Base-by-base conservation (phyloP, 2,888 invertebrate species). In the Trichopoda pennipes region DNA sequence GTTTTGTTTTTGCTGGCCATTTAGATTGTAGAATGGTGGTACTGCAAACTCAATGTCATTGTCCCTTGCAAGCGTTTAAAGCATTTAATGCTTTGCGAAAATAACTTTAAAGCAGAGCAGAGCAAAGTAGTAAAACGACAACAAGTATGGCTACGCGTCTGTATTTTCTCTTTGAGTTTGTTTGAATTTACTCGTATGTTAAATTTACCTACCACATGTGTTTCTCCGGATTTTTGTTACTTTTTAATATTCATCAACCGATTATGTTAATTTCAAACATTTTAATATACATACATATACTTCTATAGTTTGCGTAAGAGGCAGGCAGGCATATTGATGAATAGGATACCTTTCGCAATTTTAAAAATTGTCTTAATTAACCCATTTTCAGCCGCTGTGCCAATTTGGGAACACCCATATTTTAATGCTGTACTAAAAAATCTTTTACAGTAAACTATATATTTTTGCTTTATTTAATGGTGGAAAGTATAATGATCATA, bases 201-300 rank as follows among this genome's bases (percentile, higher is more conserved):
- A n/a, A n/a, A n/a, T n/a, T n/a, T n/a, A n/a, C n/a, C n/a, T n/a
- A 14, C 16, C 14, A 44, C 60, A 51, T 38, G 51, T 60, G 28
- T 60, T 51, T 6, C 16, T 23, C 42, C 16, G 16, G 12, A 16
- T 4, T n/a, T 44, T 16, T 19, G 9, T 17, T 49, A 9, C 3
- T 19, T 17, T 49, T 14, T 42, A 32, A 53, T 61, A 28, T 61
- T 61, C 3, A 42, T n/a, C 10, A 4, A 9, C n/a, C n/a, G 74
- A 55, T 49, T 75, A 66, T 51, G 63, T 66, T 60, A 68, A 68
- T 80, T 80, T 72, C 73, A 77, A 77, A 35, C 35, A 38, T 47
- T 75, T 78, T 70, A 78, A 60, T 68, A 79, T 82, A 79, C 78
- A 70, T 60, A 74, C 17, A 12, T n/a, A n/a, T n/a, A n/a, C n/a